Percentiles rank a stretch among this genome's conserved stretches.
phyloP scores from a whole-genome alignment of 2,113 vertebrate genomes.

The Agapornis roseicollis region DNA sequence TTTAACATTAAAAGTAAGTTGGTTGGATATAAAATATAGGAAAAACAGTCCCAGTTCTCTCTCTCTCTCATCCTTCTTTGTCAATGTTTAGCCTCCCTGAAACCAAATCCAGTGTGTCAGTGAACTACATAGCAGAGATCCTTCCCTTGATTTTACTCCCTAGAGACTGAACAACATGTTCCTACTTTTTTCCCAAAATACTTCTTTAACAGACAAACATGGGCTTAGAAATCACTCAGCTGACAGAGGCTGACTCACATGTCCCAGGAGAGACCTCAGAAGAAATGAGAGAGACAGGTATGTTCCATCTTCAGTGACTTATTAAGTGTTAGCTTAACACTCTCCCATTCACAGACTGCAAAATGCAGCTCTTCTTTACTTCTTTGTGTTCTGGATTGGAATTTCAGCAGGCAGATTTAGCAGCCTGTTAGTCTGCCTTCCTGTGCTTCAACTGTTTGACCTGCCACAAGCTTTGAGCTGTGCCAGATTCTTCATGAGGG shows the following conservation, averaged over 20 bases:
- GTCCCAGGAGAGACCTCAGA: background rate
- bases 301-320: background rate
- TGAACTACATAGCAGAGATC: background rate
- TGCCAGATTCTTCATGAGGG: background rate
- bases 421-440: background rate
- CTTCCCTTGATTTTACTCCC: slow-evolving; percentile 24
- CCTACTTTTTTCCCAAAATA: slow-evolving; percentile 3
- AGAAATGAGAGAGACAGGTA: background rate
- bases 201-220: background rate
- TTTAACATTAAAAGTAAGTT: background rate
- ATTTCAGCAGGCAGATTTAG: background rate
- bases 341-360: background rate
- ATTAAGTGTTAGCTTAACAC: background rate
- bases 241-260: background rate
- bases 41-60: background rate
- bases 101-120: background rate
- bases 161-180: background rate
- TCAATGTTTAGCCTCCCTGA: background rate
- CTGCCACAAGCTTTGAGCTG: background rate
- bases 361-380: background rate
- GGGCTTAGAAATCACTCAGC: background rate
- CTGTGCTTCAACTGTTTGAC: background rate
- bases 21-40: background rate
- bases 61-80: background rate
- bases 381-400: background rate